A percentile compares a stretch with the other conserved stretches of the same genome.
These are phyloP conservation scores for Eupithecia dodoneata DNA, from an alignment of 2,888 invertebrate species.

Conservation along the genomic window DNA sequence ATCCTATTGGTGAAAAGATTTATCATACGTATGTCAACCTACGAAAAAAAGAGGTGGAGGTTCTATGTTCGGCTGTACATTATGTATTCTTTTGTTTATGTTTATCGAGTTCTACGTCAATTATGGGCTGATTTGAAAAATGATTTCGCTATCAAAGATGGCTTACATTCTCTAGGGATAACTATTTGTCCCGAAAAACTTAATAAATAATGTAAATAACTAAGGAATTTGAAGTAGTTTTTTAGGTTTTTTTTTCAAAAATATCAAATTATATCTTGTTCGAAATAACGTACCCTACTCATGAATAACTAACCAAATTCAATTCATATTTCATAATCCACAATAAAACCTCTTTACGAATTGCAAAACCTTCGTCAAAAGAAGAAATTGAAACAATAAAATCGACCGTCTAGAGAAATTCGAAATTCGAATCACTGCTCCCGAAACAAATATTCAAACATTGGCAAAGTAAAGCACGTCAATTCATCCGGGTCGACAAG, in stretches of 20 bases:
- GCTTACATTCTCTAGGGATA: too few relatives aligned
- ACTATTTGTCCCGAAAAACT: too few relatives aligned
- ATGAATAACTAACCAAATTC: background rate
- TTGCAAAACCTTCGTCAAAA: background rate
- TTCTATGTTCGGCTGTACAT: too few relatives aligned
- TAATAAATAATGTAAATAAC: too few relatives aligned
- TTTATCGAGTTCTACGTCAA: too few relatives aligned
- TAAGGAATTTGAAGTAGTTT: too few relatives aligned
- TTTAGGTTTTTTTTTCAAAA: too few relatives aligned
- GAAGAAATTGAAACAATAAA: background rate
- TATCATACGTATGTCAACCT: background rate
- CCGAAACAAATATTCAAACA: slow-evolving; percentile 29
- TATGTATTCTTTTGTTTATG: too few relatives aligned
- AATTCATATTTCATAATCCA: background rate
- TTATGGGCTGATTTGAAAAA: too few relatives aligned
- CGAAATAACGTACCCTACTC: background rate
- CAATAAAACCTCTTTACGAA: background rate
- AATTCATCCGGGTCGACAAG: slow-evolving; percentile 28
- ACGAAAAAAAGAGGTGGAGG: too few relatives aligned
- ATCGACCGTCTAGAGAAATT: slow-evolving; percentile 10
- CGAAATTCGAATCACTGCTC: slow-evolving; percentile 19
- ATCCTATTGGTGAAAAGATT: background rate
- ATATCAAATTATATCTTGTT: too few relatives aligned
- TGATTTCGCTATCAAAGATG: too few relatives aligned
- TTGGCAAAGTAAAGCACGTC: slow-evolving; percentile 25